A percentile compares a stretch with the other conserved stretches of the same genome.
These are phyloP conservation scores for Nautilus pompilius DNA, from an alignment of 1,140 invertebrate species.

Conservation along the genomic window DNA sequence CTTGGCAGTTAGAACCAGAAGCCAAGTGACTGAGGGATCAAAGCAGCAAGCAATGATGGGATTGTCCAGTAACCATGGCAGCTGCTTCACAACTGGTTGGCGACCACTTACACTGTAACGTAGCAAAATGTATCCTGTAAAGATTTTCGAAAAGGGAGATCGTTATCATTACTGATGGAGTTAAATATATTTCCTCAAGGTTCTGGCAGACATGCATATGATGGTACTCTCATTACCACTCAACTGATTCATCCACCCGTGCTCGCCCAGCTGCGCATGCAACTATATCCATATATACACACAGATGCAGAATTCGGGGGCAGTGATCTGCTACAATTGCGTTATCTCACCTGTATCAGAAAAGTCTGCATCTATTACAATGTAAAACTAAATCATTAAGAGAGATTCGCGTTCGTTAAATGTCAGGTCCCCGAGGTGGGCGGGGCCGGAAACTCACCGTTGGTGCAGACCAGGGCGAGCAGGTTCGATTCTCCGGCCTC, in stretches of 20 bases:
- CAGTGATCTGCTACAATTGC: too few relatives aligned
- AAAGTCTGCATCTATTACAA: too few relatives aligned
- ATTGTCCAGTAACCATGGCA: slow-evolving; percentile 66
- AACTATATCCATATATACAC: too few relatives aligned
- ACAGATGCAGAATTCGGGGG: too few relatives aligned
- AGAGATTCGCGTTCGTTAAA: too few relatives aligned
- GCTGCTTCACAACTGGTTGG: slow-evolving; percentile 62
- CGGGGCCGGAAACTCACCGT: too few relatives aligned
- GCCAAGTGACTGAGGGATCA: slow-evolving; percentile 68
- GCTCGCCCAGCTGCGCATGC: too few relatives aligned
- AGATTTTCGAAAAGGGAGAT: background rate
- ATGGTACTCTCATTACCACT: background rate
- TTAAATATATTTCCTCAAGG: background rate
- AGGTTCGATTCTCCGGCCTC: slow-evolving; percentile 38
- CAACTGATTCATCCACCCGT: too few relatives aligned
- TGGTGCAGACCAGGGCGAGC: slow-evolving; percentile 30
- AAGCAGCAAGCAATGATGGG: slow-evolving; percentile 67
- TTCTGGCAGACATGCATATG: background rate
- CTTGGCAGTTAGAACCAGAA: slow-evolving; percentile 65
- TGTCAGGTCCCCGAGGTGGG: too few relatives aligned
- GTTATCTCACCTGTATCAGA: too few relatives aligned
- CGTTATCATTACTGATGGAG: background rate
- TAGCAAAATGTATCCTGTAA: slow-evolving; percentile 33
- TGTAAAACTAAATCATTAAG: too few relatives aligned
- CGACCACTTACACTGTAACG: slow-evolving; percentile 24